phyloP scores from a whole-genome alignment of 2,113 vertebrate genomes.

The Acanthochromis polyacanthus region DNA sequence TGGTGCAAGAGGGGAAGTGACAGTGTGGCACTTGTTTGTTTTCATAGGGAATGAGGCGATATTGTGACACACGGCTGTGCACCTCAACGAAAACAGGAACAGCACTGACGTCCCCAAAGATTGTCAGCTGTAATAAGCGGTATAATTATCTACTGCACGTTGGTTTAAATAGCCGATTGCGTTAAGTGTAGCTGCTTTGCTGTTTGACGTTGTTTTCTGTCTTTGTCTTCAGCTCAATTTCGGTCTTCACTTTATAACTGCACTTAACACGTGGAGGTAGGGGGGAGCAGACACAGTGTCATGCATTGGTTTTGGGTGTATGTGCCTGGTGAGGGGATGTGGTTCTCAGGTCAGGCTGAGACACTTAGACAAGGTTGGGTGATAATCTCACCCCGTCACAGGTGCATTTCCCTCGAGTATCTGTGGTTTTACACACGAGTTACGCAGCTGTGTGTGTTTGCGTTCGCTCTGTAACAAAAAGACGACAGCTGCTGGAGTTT shows the following conservation, averaged over 20 bases:
- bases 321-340: slow-evolving; percentile 66
- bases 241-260: neutral
- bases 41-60: slow-evolving; percentile 70
- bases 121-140: slow-evolving; percentile 19
- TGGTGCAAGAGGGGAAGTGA: slow-evolving; percentile 79
- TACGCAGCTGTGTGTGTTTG: slow-evolving; percentile 76
- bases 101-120: slow-evolving; percentile 50
- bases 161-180: neutral
- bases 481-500: slow-evolving; percentile 60
- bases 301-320: slow-evolving; percentile 48
- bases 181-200: neutral
- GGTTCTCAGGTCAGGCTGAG: slow-evolving; percentile 68
- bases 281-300: slow-evolving; percentile 18
- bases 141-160: slow-evolving; percentile 10
- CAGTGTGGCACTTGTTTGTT: slow-evolving; percentile 76
- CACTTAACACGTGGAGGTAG: neutral
- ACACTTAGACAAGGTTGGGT: slow-evolving; percentile 18
- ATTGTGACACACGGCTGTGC: slow-evolving; percentile 72
- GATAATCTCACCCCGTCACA: slow-evolving; percentile 70
- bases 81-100: slow-evolving; percentile 74
- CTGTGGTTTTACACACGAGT: slow-evolving; percentile 76
- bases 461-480: slow-evolving; percentile 49
- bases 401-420: slow-evolving; percentile 77
- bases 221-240: neutral
- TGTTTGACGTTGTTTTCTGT: neutral